A percentile compares a stretch with the other conserved stretches of the same genome.
Evolutionary conservation across 1,140 invertebrate species (phyloP).

Genomic region (Branchinecta lynchi): DNA sequence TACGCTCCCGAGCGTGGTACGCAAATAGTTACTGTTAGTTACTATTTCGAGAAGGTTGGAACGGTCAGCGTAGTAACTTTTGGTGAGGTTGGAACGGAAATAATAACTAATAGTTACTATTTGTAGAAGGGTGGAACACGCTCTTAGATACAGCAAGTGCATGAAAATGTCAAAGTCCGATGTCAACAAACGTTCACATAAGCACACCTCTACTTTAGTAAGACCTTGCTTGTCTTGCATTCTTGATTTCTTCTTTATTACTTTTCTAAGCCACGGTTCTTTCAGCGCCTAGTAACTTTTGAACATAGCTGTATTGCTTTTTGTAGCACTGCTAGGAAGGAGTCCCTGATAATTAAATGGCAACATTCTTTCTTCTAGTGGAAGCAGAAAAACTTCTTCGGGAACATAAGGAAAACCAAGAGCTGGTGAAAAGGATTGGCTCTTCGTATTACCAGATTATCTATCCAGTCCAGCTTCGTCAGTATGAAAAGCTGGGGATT

Average conservation of each 20-base stretch:
- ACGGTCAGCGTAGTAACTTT: too few species aligned
- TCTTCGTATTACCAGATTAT: constrained; percentile 83
- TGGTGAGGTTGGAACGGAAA: too few species aligned
- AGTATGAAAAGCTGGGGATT: constrained; percentile 89
- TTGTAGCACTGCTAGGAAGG: background rate
- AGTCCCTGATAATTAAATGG: background rate
- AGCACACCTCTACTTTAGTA: too few species aligned
- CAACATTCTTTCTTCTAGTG: constrained; percentile 40
- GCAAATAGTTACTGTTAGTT: too few species aligned
- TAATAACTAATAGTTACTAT: too few species aligned
- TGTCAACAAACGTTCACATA: too few species aligned
- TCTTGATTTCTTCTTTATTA: constrained; percentile 1
- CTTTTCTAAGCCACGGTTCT: background rate
- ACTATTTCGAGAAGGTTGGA: too few species aligned
- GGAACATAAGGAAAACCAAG: constrained; percentile 76
- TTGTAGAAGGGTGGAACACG: too few species aligned
- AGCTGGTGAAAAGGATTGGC: constrained; percentile 73
- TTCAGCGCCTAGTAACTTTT: background rate
- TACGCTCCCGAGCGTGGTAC: too few species aligned
- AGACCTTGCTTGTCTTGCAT: background rate
- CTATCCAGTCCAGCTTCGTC: constrained; percentile 78
- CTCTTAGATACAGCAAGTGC: too few species aligned
- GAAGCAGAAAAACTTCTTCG: constrained; percentile 72
- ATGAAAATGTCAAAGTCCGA: too few species aligned
- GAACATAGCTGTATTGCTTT: background rate